These are phyloP conservation scores for Muricea muricata DNA, from an alignment of 92 coral and sea anemone genomes.

Conservation along the genomic window DNA sequence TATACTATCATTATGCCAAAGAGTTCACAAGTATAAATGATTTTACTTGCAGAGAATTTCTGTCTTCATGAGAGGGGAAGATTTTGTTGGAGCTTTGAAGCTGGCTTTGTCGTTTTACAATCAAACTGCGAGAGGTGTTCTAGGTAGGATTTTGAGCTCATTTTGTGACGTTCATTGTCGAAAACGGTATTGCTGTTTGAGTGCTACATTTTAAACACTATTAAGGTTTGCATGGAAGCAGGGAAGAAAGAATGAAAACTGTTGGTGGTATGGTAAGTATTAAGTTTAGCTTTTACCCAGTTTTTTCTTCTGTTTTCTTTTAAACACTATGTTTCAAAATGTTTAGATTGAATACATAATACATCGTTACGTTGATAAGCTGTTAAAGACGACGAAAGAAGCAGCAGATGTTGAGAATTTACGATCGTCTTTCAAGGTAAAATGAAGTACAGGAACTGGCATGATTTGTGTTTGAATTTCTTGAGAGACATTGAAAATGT, in stretches of 20 bases:
- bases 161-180: not conserved
- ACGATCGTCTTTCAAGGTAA: slow-evolving; percentile 78
- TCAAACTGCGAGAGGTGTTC: slow-evolving; percentile 87
- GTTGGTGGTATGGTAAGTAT: slow-evolving; percentile 81
- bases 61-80: slow-evolving; percentile 74
- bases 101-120: slow-evolving; percentile 87
- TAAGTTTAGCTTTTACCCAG: not conserved
- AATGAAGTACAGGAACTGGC: not conserved
- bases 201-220: no score
- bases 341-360: slow-evolving; percentile 79
- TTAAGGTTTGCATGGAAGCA: slow-evolving; percentile 79
- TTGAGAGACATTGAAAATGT: not conserved
- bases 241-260: slow-evolving; percentile 63
- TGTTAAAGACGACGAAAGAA: slow-evolving; percentile 74
- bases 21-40: no score
- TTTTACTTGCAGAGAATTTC: slow-evolving; percentile 83
- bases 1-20: no score
- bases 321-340: not conserved
- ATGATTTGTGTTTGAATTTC: not conserved
- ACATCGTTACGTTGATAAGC: slow-evolving; percentile 71
- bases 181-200: no score
- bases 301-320: not conserved
- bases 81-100: slow-evolving; percentile 82
- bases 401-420: slow-evolving; percentile 63
- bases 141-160: slow-evolving; percentile 71